A percentile compares a stretch with the other conserved stretches of the same genome.
Conservation (phyloP, 2,888 invertebrate genomes). For the Perizoma flavofasciatum region DNA sequence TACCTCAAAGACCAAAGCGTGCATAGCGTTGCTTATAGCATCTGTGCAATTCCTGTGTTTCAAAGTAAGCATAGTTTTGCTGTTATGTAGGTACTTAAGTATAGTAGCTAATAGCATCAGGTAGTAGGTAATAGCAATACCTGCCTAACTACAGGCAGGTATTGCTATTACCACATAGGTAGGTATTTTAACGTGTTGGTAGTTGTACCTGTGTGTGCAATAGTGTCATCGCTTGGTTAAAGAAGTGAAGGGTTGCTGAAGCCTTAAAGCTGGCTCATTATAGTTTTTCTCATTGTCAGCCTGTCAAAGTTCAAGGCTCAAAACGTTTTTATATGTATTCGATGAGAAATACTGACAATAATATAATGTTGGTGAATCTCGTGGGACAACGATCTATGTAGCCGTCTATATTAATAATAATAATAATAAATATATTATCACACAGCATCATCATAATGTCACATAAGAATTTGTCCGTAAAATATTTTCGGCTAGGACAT, state of each 20-base stretch:
- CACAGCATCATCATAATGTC: too few relatives aligned
- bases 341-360: conserved; percentile 28
- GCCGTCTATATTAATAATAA: too few relatives aligned
- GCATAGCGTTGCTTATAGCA: conserved; percentile 3
- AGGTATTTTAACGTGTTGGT: conserved; percentile 14
- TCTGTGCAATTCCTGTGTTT: conserved; percentile 2
- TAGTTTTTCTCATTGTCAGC: conserved; percentile 67
- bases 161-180: conserved; percentile 6
- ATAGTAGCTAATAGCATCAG: too few relatives aligned
- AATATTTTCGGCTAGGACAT: too few relatives aligned
- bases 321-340: conserved; percentile 41
- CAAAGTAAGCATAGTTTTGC: background rate
- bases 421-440: too few relatives aligned
- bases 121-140: too few relatives aligned
- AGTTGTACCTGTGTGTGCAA: conserved; percentile 40
- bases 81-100: too few relatives aligned
- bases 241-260: conserved; percentile 67
- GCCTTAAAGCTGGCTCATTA: conserved; percentile 55
- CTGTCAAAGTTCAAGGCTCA: conserved; percentile 64
- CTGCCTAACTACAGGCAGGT: background rate
- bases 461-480: too few relatives aligned
- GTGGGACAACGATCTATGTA: conserved; percentile 17
- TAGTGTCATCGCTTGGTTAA: conserved; percentile 60
- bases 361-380: conserved; percentile 27
- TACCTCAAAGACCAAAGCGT: conserved; percentile 1